Base-by-base conservation (phyloP, 2,113 vertebrate species). In the Aptenodytes patagonicus region DNA sequence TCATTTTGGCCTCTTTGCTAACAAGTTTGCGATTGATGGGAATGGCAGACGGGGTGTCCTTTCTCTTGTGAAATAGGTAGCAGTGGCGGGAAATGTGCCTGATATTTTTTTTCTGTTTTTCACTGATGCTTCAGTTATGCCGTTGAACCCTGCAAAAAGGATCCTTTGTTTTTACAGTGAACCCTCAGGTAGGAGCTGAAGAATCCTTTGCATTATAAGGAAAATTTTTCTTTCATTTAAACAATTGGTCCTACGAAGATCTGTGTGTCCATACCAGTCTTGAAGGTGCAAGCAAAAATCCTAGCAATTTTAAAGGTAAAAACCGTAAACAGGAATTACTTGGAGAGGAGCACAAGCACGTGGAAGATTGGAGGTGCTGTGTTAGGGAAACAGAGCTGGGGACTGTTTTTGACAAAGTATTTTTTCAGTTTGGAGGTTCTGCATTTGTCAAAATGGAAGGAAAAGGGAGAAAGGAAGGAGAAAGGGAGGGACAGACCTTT, bases 281-380 rank as follows among this genome's bases (percentile, higher is more conserved):
- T 52, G 42, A 79, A 81, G 25, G 10, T 82, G n/a, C 38, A 85
- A 55, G 25, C 16, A 62, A 73, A 91, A 82, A 36, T 29, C 13
- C 11, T 34, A 11, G 24, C 1, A 11, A 46, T 57, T 68, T 73
- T 60, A 34, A 70, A 83, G 32, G 18, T 28, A 54, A 54, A 80
- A 71, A 4, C 11, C 22, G 15, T 83, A n/a, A 80, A 16, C 2
- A 19, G 61, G 54, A 61, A 47, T 77, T 71, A 17, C 14, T 72
- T 54, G 51, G 40, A 93, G 75, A 71, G 49, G 17, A 76, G 36
- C 46, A 18, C 8, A 17, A 49, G n/a, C 1, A 0, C 2, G 0
- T 51, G 36, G 31, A 64, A 40, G 20, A 8, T 9, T 44, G 65
- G 40, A 15, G 0, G 0, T 36, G 40, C 49, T 47, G 4, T 84